Evolutionary conservation across 2,797 vertebrate species (phyloP), one percentile per base, ranked within the genome.

Genomic region (Clarias laeviceps): DNA sequence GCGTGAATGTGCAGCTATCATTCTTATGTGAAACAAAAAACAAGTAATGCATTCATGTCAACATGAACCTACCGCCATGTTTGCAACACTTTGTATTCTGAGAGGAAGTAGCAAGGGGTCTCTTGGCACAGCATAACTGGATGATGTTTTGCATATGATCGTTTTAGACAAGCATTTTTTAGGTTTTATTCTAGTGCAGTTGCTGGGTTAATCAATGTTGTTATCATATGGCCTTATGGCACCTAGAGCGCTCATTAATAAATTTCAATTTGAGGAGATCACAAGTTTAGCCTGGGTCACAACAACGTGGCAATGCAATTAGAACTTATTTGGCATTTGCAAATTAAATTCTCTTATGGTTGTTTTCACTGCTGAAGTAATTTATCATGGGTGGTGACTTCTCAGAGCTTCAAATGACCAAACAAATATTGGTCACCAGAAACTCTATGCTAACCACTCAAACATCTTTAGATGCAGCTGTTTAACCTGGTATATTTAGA

Each of bases 271-370:
- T 66, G 83, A 80, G 70, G 76, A 82, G 84, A 82, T 86, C 84
- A 86, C 57, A 29, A 86, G 83, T 86, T 88, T 84, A 85, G 89
- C 66, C 68, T 76, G 62, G 87, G 70, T 88, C 80, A 88, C 9
- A 84, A 81, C 68, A 74, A 81, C 69, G 57, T 80, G 77, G n/a
- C 32, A 80, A 84, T 86, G 79, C 85, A 89, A 91, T 91, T 90
- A 89, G 77, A 87, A 87, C 56, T 87, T 62, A 62, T 85, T 83
- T 91, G 82, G 70, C 87, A 89, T 88, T 86, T 89, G 86, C 88
- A 88, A 89, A 84, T 83, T 82, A 61, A 80, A 81, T 86, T 68
- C 29, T 62, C 54, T 74, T 81, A 34, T 78, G 80, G 80, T 70
- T 86, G 77, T 72, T 87, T 86, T 84, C 70, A 66, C 66, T 79